Percentiles rank a stretch among this genome's conserved stretches.
These are phyloP conservation scores for Danio jaintianensis DNA, from an alignment of 2,797 vertebrate genomes.

Conservation along the genomic window DNA sequence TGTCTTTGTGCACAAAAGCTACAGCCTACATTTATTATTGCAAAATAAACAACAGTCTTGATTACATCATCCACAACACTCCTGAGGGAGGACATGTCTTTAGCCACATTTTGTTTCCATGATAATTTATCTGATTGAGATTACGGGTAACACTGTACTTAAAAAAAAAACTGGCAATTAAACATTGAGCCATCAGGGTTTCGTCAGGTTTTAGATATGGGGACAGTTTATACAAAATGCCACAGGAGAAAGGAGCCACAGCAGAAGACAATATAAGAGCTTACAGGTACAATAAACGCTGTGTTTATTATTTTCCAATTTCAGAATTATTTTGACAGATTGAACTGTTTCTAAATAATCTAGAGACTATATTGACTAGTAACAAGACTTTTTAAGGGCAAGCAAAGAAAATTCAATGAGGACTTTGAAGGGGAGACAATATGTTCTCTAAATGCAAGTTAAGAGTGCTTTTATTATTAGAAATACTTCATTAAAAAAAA, in stretches of 20 bases:
- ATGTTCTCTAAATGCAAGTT: too few relatives aligned
- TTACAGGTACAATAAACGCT: slow-evolving; percentile 82
- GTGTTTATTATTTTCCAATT: neutral
- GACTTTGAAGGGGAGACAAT: too few relatives aligned
- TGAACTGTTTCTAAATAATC: neutral
- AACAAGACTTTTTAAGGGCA: too few relatives aligned
- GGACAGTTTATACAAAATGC: slow-evolving; percentile 86
- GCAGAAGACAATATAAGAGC: slow-evolving; percentile 91
- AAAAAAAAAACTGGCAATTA: neutral
- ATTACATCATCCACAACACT: neutral
- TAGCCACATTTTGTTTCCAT: neutral
- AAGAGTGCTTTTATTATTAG: too few relatives aligned
- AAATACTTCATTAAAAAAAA: too few relatives aligned
- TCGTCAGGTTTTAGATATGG: slow-evolving; percentile 66
- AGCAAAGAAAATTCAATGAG: too few relatives aligned
- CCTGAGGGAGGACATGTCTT: neutral
- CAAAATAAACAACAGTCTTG: neutral
- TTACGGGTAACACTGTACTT: neutral
- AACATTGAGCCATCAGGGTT: neutral
- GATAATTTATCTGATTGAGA: neutral
- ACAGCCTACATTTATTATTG: neutral
- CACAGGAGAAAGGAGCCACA: slow-evolving; percentile 88
- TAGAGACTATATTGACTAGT: neutral
- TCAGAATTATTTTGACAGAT: neutral
- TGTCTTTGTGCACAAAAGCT: too few relatives aligned